phyloP scores from a whole-genome alignment of 2,888 invertebrate genomes.

The Cheilosia grossa region DNA sequence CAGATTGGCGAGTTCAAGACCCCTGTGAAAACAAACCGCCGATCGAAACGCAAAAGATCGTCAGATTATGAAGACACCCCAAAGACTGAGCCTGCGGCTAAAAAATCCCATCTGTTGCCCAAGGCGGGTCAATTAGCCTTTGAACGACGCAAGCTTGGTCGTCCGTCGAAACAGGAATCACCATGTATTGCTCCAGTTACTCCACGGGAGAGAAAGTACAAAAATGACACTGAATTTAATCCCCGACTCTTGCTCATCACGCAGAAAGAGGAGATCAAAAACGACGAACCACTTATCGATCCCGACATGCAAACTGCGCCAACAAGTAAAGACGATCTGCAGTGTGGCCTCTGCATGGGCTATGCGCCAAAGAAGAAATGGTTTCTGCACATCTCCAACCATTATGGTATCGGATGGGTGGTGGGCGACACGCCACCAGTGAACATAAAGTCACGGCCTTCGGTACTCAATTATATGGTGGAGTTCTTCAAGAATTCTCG shows the following conservation, averaged over 20 bases:
- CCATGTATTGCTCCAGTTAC: neutral
- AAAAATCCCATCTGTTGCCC: constrained; percentile 1
- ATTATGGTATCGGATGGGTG: constrained; percentile 82
- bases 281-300: constrained; percentile 76
- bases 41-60: constrained; percentile 27
- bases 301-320: constrained; percentile 20
- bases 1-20: neutral
- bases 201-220: constrained; percentile 38
- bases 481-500: constrained; percentile 75
- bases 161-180: neutral
- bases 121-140: neutral
- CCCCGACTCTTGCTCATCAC: constrained; percentile 79
- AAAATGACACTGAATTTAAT: constrained; percentile 76
- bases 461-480: constrained; percentile 76
- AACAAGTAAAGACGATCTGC: constrained; percentile 58
- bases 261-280: constrained; percentile 79
- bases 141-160: neutral
- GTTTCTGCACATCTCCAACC: constrained; percentile 78
- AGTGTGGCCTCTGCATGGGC: constrained; percentile 80
- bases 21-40: neutral
- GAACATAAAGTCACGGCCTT: constrained; percentile 76
- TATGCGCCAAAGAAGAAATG: constrained; percentile 75
- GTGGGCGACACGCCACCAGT: constrained; percentile 74
- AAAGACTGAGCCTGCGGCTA: constrained; percentile 20
- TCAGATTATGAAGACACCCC: neutral